These are phyloP conservation scores for Stenichneumon culpator DNA, from an alignment of 2,888 invertebrate genomes.

Conservation along the genomic window DNA sequence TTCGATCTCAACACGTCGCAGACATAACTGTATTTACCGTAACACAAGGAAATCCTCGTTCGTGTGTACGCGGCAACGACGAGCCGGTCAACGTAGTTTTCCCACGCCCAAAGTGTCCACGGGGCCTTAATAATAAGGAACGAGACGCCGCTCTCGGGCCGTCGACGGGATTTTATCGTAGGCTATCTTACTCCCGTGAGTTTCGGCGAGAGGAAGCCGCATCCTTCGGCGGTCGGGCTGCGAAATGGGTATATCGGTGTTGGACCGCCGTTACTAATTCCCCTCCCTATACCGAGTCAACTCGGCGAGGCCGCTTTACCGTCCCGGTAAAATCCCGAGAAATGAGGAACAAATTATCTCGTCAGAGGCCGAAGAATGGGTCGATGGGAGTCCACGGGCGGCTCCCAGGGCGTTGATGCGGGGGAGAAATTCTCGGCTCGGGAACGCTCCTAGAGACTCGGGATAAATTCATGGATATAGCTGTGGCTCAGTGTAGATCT, in stretches of 20 bases:
- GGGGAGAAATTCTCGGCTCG: conserved; percentile 65
- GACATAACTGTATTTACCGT: conserved; percentile 1
- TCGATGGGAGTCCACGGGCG: conserved; percentile 73
- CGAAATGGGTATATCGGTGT: conserved; percentile 54
- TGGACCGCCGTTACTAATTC: conserved; percentile 50
- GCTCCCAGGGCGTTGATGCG: conserved; percentile 70
- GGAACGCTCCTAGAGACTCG: conserved; percentile 52
- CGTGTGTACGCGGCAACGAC: conserved; percentile 18
- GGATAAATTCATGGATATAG: conserved; percentile 30
- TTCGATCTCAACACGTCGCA: neutral
- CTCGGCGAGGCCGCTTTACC: conserved; percentile 44
- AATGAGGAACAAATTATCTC: conserved; percentile 85
- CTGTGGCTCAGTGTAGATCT: conserved; percentile 28
- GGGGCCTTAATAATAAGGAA: conserved; percentile 76
- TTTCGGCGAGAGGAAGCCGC: conserved; percentile 25
- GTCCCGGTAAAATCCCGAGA: conserved; percentile 80
- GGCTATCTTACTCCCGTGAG: conserved; percentile 24
- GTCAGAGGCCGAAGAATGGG: conserved; percentile 80
- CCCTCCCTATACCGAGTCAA: conserved; percentile 16
- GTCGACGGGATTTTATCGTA: conserved; percentile 49
- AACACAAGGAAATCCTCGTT: neutral
- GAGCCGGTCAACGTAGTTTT: conserved; percentile 68
- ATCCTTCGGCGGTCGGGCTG: conserved; percentile 40
- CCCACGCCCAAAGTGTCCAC: conserved; percentile 74
- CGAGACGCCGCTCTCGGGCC: conserved; percentile 48